Evolutionary conservation across 2,113 vertebrate genomes (phyloP), one percentile per base, ranked within the genome.

Genomic region (Oreochromis spilurus): DNA sequence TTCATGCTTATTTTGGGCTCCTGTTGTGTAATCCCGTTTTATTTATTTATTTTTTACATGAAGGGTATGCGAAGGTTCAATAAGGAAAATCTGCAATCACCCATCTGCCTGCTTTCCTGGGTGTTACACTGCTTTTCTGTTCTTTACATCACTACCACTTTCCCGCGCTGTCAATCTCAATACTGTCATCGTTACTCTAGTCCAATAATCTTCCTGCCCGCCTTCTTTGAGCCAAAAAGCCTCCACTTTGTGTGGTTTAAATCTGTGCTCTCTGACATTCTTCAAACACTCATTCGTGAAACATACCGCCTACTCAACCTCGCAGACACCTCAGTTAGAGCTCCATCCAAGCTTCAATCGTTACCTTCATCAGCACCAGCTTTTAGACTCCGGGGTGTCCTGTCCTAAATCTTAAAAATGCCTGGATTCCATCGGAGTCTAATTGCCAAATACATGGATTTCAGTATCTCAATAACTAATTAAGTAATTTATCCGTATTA

Each of bases 361-460:
- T 67, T n/a, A 67, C 60, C 19, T 38, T 67, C 34, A 67, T 34
- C 3, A 67, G 11, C 60, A 67, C 19, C 11, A 38, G 34, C 60
- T 13, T 67, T 38, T 67, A 38, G 60, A 67, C 34, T 67, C 60
- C 0, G 0, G 60, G 34, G 60, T 65, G 19, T 67, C 34, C 34
- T 21, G 16, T 8, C 19, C 11, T 1, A 65, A 65, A 65, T 65
- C 19, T 65, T 65, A 38, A 67, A 21, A 67, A 38, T 38, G 4
- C 11, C 34, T 21, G 62, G 38, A 40, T 40, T 40, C 38, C 38
- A 40, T 40, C 10, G 4, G 62, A 67, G 62, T 38, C 34, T 65
- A 65, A 65, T 65, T 65, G 10, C 34, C 60, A 65, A 65, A 38
- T 65, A 65, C 60, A 65, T 65, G 60, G 34, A 65, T 65, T 38